These are phyloP conservation scores for Agrypnus murinus DNA, from an alignment of 2,888 invertebrate species.

Conservation along the genomic window DNA sequence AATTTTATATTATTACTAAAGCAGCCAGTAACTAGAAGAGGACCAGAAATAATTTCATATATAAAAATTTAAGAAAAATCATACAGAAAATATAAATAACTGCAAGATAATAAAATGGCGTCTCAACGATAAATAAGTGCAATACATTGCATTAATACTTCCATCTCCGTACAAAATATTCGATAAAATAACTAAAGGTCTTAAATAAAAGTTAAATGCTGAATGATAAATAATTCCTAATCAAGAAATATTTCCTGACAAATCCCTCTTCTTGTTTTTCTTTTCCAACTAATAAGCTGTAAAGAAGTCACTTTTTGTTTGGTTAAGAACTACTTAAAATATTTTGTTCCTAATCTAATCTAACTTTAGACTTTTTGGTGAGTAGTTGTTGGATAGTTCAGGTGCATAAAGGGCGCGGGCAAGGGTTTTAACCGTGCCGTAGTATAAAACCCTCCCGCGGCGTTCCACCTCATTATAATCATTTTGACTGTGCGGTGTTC, in stretches of 20 bases:
- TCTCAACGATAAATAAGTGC: no score
- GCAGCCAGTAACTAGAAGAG: no score
- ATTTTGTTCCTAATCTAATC: conserved; percentile 47
- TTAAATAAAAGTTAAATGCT: no score
- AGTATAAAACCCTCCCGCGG: conserved; percentile 45
- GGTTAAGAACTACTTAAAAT: conserved; percentile 46
- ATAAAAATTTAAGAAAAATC: no score
- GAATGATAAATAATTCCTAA: no score
- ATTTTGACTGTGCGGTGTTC: conserved; percentile 69
- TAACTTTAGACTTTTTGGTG: conserved; percentile 26
- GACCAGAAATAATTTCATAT: no score
- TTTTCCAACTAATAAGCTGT: neutral
- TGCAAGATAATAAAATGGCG: no score
- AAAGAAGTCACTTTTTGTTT: conserved; percentile 33
- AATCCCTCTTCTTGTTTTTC: conserved; percentile 2
- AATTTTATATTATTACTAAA: no score
- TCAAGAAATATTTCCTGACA: neutral
- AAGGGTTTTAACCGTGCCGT: conserved; percentile 36
- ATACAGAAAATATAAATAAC: no score
- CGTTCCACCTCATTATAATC: conserved; percentile 44
- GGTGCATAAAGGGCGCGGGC: conserved; percentile 48
- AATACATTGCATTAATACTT: no score
- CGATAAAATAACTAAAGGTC: no score
- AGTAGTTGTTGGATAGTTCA: conserved; percentile 40
- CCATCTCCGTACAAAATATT: no score